A percentile compares a stretch with the other conserved stretches of the same genome.
Evolutionary conservation across 2,113 vertebrate species (phyloP).

Genomic region (Leucosticte australis): DNA sequence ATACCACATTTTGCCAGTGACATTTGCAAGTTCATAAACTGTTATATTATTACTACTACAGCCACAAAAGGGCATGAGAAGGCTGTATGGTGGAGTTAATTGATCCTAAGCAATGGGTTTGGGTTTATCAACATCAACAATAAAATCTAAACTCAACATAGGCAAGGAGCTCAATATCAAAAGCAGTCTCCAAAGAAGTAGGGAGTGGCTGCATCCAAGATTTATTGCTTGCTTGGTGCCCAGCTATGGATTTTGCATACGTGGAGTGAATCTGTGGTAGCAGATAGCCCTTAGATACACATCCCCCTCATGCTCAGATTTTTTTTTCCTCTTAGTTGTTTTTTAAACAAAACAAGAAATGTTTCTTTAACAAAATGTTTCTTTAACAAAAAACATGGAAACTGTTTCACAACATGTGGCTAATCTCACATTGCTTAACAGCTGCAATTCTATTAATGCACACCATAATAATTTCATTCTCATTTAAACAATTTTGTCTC

Average conservation of each 20-base stretch:
- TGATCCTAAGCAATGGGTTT: not conserved
- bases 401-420: not conserved
- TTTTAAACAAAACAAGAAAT: not conserved
- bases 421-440: not conserved
- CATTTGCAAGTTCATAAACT: not conserved
- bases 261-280: not conserved
- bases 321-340: not conserved
- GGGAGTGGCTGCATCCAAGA: not conserved
- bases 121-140: not conserved
- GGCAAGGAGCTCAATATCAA: rapidly evolving
- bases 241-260: not conserved
- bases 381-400: not conserved
- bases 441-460: not conserved
- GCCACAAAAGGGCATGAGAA: not conserved
- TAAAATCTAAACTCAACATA: not conserved
- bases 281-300: not conserved
- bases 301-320: not conserved
- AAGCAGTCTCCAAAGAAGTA: not conserved
- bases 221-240: not conserved
- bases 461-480: not conserved
- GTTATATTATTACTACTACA: not conserved
- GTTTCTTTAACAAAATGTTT: not conserved
- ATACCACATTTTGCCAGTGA: not conserved
- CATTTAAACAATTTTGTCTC: not conserved
- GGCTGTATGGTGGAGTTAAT: not conserved